Evolutionary conservation across 2,113 vertebrate species (phyloP), one percentile per base, ranked within the genome.

Genomic region (Cynoglossus semilaevis): DNA sequence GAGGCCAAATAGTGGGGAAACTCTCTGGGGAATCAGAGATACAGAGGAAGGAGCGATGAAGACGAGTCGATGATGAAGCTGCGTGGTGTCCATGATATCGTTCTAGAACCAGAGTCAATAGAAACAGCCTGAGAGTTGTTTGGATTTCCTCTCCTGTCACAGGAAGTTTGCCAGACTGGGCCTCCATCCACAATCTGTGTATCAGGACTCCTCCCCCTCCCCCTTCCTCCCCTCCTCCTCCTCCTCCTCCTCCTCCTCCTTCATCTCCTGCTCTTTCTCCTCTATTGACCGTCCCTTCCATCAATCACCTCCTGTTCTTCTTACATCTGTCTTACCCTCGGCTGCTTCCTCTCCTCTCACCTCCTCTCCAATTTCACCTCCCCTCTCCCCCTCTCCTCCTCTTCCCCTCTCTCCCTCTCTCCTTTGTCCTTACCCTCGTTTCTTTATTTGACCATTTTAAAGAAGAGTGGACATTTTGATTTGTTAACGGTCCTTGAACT

Each of bases 101-200:
- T 49, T 59, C 8, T 45, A n/a, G n/a, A n/a, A n/a, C 15, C 9
- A 7, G 55, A 34, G 0, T 5, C 40, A 63, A 11, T 10, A 1
- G 48, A 64, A 55, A 50, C 17, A 57, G 44, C 44, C 42, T 44
- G 51, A 51, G 19, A 65, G n/a, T 0, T 0, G 67, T 15, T 10
- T 58, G 50, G 44, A 50, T 35, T 63, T 58, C 63, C 61, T 67
- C 51, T 22, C 41, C 29, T 60, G 51, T 67, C 76, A 56, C 52
- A 42, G 75, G 82, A 88, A 53, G 73, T 85, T 70, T 65, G 15
- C 73, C 77, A 88, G 79, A 74, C 74, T 37, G 38, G 48, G 17
- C 54, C 16, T 68, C 58, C 53, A 14, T 65, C 60, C 63, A 51
- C 61, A 65, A 72, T 82, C 74, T 81, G 67, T 62, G 57, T 73